A percentile compares a stretch with the other conserved stretches of the same genome.
These are phyloP conservation scores for Acanthosepion pharaonis DNA, from an alignment of 2,888 invertebrate genomes.

Conservation along the genomic window DNA sequence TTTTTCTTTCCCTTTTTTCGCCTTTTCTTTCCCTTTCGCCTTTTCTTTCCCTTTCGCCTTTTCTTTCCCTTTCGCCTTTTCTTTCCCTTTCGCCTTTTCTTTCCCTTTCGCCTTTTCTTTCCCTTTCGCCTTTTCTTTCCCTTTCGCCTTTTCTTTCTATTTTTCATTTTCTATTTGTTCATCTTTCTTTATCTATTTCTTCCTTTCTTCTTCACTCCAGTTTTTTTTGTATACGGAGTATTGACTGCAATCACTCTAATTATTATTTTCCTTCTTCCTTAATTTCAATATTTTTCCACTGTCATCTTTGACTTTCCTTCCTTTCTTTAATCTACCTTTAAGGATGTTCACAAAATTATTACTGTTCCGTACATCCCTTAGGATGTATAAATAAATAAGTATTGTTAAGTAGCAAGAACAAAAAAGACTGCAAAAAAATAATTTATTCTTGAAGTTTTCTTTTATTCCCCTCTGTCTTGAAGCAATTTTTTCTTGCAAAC, in stretches of 20 bases:
- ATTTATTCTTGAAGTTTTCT: background rate
- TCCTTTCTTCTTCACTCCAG: background rate
- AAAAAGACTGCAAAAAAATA: background rate
- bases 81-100: background rate
- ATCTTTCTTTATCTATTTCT: background rate
- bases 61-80: background rate
- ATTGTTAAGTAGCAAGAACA: background rate
- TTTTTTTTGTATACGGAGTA: background rate
- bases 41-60: no score
- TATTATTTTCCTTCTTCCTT: background rate
- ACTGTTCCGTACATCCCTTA: background rate
- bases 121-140: background rate
- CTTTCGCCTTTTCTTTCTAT: background rate
- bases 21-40: no score
- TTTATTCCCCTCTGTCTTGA: background rate
- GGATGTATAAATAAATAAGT: constrained; percentile 33
- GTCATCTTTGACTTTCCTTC: background rate
- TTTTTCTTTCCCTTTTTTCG: background rate
- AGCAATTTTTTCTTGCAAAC: background rate
- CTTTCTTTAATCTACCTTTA: background rate
- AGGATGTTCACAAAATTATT: background rate
- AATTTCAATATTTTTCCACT: background rate
- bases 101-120: background rate
- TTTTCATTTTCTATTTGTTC: background rate
- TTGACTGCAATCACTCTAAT: no score